phyloP scores from a whole-genome alignment of 2,888 invertebrate genomes.

The Mesorhabditis belari region DNA sequence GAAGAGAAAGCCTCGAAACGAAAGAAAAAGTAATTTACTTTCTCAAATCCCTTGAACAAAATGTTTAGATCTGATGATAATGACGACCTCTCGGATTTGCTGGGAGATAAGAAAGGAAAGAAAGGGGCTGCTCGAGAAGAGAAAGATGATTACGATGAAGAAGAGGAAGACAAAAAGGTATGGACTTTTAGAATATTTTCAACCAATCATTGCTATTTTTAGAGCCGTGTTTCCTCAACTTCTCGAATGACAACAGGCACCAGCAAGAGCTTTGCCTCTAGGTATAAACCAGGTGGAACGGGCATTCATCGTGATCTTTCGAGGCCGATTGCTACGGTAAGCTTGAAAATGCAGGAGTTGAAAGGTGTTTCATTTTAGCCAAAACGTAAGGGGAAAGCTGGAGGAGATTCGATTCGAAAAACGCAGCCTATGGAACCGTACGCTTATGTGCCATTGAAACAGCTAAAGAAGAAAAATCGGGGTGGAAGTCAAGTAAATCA shows the following conservation, averaged over 20 bases:
- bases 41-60: too few species aligned
- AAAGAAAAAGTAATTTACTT: not conserved
- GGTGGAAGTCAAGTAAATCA: too few species aligned
- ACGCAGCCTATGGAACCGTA: conserved; percentile 35
- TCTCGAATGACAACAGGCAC: not conserved
- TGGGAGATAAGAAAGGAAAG: not conserved
- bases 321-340: not conserved
- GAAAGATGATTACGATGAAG: not conserved
- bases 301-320: conserved; percentile 6
- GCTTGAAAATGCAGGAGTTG: not conserved
- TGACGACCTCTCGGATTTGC: conserved; percentile 12
- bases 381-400: conserved; percentile 4
- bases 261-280: not conserved
- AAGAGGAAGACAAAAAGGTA: not conserved
- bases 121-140: not conserved
- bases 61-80: conserved; percentile 3
- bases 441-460: conserved; percentile 37
- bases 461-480: conserved; percentile 6
- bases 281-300: conserved; percentile 5
- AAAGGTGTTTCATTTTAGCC: not conserved
- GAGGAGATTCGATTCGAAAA: conserved; percentile 13
- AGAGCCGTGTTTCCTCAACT: too few species aligned
- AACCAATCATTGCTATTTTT: too few species aligned
- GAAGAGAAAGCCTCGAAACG: not conserved
- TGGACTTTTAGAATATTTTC: too few species aligned